A percentile compares a stretch with the other conserved stretches of the same genome.
phyloP scores from a whole-genome alignment of 2,113 vertebrate genomes.

The Toxostoma redivivum region DNA sequence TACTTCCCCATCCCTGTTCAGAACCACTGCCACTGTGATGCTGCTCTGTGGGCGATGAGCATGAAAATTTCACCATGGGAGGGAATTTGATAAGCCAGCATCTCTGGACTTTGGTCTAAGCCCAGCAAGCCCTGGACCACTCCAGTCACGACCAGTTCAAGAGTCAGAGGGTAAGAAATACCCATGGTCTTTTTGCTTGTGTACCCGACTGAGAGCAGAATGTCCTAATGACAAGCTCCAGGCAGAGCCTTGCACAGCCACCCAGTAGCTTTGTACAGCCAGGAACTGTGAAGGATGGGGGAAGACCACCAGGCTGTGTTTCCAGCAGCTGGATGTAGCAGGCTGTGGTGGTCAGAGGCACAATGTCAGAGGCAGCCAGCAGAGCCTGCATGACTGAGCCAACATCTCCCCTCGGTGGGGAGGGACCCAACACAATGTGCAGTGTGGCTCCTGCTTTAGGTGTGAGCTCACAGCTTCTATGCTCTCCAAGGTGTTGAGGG shows the following conservation, averaged over 20 bases:
- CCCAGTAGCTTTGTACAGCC: neutral
- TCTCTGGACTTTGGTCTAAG: neutral
- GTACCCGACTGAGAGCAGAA: neutral
- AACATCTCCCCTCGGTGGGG: neutral
- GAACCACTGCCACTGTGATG: neutral
- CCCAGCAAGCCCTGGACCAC: neutral
- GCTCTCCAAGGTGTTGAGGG: fast-evolving
- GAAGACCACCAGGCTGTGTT: neutral
- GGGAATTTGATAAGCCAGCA: neutral
- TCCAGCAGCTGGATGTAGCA: neutral
- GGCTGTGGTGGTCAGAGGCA: neutral
- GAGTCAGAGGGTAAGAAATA: neutral
- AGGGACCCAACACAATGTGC: fast-evolving
- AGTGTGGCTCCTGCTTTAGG: neutral
- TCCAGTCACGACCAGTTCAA: neutral
- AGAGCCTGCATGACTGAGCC: fast-evolving
- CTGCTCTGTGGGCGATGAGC: fast-evolving
- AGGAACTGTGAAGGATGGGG: neutral
- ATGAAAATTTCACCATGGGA: neutral
- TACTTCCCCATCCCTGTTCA: neutral
- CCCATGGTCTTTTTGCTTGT: neutral
- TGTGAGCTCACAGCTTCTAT: fast-evolving
- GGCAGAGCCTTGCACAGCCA: neutral
- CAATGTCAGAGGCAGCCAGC: neutral
- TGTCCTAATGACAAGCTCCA: neutral